Conservation (phyloP, 2,797 vertebrate genomes). For the Heteromormyrus szaboi region DNA sequence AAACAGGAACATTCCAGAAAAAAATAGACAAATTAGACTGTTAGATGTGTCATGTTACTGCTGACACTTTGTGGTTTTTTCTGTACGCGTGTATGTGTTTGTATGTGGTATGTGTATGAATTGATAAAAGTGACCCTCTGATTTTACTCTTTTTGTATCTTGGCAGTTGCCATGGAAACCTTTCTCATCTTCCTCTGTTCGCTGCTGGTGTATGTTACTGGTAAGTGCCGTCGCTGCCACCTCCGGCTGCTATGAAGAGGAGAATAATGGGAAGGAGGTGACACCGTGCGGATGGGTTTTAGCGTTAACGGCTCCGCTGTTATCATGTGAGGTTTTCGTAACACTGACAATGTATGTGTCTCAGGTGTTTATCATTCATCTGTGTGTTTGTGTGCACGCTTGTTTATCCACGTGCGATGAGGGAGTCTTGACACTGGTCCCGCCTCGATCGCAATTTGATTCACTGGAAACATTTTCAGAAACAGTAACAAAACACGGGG, state of each 20-base stretch:
- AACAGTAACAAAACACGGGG: not conserved
- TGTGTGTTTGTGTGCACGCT: not conserved
- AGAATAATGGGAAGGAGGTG: not conserved
- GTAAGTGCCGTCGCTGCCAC: conserved; percentile 57
- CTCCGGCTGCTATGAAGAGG: conserved; percentile 30
- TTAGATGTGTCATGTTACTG: conserved; percentile 17
- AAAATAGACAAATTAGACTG: conserved; percentile 27
- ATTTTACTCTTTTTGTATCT: conserved; percentile 31
- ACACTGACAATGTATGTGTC: not conserved
- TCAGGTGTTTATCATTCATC: not conserved
- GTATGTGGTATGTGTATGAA: conserved; percentile 12
- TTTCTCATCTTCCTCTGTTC: conserved; percentile 76
- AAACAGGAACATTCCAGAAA: conserved; percentile 33
- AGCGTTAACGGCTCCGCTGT: conserved; percentile 35
- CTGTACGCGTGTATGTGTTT: not conserved
- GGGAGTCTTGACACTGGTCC: not conserved
- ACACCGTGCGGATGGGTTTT: conserved; percentile 13
- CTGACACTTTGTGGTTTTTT: not conserved
- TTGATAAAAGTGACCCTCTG: conserved; percentile 27
- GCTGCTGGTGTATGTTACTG: conserved; percentile 70
- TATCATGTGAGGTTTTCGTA: not conserved
- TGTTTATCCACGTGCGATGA: not conserved
- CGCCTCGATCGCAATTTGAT: not conserved
- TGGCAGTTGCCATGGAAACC: conserved; percentile 84
- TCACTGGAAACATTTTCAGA: not conserved